Base-by-base conservation (phyloP, 2,113 vertebrate species). In the Coryphaenoides rupestris region DNA sequence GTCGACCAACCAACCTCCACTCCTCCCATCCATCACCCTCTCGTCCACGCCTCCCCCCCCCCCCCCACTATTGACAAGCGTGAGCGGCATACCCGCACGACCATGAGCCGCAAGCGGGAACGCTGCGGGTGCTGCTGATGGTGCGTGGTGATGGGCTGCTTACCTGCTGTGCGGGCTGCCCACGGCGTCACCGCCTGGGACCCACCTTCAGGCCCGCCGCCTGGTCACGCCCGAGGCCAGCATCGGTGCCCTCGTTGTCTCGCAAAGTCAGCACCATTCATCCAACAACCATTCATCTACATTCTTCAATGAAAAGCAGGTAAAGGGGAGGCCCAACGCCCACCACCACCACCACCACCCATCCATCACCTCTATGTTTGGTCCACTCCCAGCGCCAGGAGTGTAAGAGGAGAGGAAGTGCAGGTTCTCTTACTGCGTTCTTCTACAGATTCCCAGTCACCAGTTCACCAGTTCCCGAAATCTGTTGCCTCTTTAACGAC, bases 231-330 rank as follows among this genome's bases (percentile, higher is more conserved):
- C 91, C 0, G 74, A 85, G 26, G 89, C 87, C 5, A 93, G 92
- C 75, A 84, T 92, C 71, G 76, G n/a, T 92, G 28, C 92, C 93
- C 1, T 91, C 89, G 0, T 33, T 93, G 50, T n/a, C 84, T 93
- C 14, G 91, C 90, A 68, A 92, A 94, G 79, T 78, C 23, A 94
- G 91, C 72, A 91, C 90, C 0, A n/a, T 81, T 90, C 77, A 84
- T 91, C 77, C 92, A 92, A 80, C 91, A n/a, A n/a, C 91, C 1
- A 72, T 93, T n/a, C 75, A 91, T 91, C 75, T 93, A 92, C 17
- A 68, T 92, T n/a, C 57, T 91, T 92, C 70, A 84, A n/a, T 93
- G 83, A 93, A 93, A 93, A 92, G 78, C 89, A 91, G 91, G 91
- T 93, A 66, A 83, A n/a, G n/a, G 57, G 1, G 10, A 40, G 33